Evolutionary conservation across 2,113 vertebrate genomes (phyloP), one percentile per base, ranked within the genome.

Genomic region (Furnarius figulus): DNA sequence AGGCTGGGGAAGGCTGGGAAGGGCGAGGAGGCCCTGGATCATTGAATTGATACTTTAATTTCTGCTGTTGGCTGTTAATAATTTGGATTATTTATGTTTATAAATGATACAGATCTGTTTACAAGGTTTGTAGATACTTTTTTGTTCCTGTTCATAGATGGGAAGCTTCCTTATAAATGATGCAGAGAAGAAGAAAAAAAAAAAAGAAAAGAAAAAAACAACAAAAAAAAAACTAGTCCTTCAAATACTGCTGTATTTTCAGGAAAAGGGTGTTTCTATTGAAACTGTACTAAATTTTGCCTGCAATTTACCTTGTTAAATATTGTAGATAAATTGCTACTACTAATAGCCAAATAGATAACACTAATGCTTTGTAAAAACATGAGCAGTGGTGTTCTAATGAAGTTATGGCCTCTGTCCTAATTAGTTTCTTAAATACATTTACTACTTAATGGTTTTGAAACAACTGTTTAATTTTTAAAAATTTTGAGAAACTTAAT

Each of bases 101-200:
- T 98, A 98, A 98, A 98, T 99, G 98, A 99, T 99, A 98, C 99
- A 99, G 99, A 99, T 99, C 99, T 99, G 99, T 99, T 99, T 99
- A 99, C 99, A 99, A 99, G 99, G 99, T 99, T 99, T 99, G 99
- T 99, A 99, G 99, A 99, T 99, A 99, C 99, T 99, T 98, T 99
- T 99, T 99, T 98, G 98, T 98, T 99, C 99, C 98, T 99, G 98
- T 99, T 99, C 98, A 99, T 99, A 99, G 99, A 99, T 99, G 98
- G 99, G 99, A 99, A 99, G 99, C 99, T 99, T 99, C 98, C 99
- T 99, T 99, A 99, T 98, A 98, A 98, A 98, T 98, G 98, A 99
- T 98, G 98, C 98, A 98, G 98, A 99, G 98, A 98, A 98, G 95
- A 95, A 22, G 66, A 72, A 78, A 81, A 90, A 74, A 47, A 98